Evolutionary conservation across 1,140 invertebrate species (phyloP), one percentile per base, ranked within the genome.

Genomic region (Lepidurus packardi): DNA sequence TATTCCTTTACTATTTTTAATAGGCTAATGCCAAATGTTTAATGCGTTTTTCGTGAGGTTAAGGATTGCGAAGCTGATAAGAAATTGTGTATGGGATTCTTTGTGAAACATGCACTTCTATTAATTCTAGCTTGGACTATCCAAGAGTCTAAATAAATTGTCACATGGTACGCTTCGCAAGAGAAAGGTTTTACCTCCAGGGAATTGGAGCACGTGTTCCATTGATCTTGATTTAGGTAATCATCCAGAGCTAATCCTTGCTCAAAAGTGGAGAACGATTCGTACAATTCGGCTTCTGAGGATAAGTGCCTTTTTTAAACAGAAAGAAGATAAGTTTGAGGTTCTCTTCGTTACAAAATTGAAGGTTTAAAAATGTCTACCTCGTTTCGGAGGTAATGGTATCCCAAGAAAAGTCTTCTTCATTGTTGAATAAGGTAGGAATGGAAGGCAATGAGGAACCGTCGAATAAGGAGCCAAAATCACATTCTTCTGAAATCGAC

Each of bases 181-280:
- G 34, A 4, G 34, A 34, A 10, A 47, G 6, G 16, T 11, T 65
- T 65, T 65, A 65, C 53, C 53, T 65, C 53, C 6, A 65, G 53
- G 8, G 53, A 65, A 16, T 65, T 65, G 53, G 53, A 65, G 21
- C 53, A 65, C 53, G 53, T 65, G 53, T 65, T 65, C 53, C 53
- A 65, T 65, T 65, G 53, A 65, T 65, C 53, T 16, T 65, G 53
- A 65, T 65, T 65, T 65, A 65, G 21, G 53, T 65, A 65, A 65
- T 65, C 13, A 13, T 16, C 53, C 16, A 65, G 53, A 9, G 53
- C 53, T 21, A 65, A 65, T 13, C 13, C 53, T 65, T 65, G 53
- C 21, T 65, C 53, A 9, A 65, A 21, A 16, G 21, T 65, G 53
- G 53, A 65, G 53, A 65, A 65, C 53, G 53, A 13, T 9, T 65